Base-by-base conservation (phyloP, 2,113 vertebrate species). In the Rana temporaria region DNA sequence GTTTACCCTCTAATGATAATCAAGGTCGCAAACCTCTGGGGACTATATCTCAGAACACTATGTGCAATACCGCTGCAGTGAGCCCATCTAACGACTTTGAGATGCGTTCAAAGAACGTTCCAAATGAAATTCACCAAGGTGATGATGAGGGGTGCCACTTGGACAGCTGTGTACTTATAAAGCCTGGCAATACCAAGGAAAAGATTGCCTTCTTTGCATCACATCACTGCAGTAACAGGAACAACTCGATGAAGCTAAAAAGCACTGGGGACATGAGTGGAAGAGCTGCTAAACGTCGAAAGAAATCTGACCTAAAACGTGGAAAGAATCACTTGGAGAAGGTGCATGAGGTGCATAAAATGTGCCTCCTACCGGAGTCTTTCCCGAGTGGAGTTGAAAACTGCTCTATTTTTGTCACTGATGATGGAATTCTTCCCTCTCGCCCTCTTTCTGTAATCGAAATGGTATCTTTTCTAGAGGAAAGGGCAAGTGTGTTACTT, bases 151-250 rank as follows among this genome's bases (percentile, higher is more conserved):
- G 95, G 6, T 88, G 91, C 0, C 90, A 91, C 0, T 88, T 95
- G 84, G 97, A 97, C 77, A 92, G 97, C 62, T 98, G 96, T 96
- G 92, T 94, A 0, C 94, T 99, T 18, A 98, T 99, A 88, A 98
- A 95, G 84, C 97, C 97, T 0, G 98, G 98, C 60, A 97, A 99
- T 20, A 99, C 97, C 0, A 96, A 96, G 75, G 97, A 99, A 89
- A 99, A 99, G 87, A 96, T 99, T 0, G 96, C 97, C 0, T 96
- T 99, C 88, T 99, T 98, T 3, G 94, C 96, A 0, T 91, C 92
- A 59, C 94, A 95, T 87, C 95, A 95, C 56, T 92, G 91, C 65
- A 82, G 88, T 65, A 85, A 0, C 52, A 87, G 93, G 18, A 60
- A 84, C 0, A 91, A 90, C 79, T 93, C 94, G 22, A 91, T 96